phyloP scores from a whole-genome alignment of 2,113 vertebrate species.

The Labrus mixtus region DNA sequence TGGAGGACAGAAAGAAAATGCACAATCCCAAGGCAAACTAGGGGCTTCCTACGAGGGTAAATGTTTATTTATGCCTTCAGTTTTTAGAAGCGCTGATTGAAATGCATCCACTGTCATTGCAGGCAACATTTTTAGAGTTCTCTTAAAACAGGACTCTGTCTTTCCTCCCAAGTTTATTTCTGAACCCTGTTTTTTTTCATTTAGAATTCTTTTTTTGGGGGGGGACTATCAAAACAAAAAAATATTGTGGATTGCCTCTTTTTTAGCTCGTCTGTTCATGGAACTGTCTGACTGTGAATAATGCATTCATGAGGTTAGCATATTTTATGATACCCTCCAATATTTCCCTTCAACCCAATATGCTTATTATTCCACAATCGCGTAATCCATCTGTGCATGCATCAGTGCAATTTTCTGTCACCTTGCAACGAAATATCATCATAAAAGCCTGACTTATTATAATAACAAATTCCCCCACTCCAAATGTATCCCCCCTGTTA shows the following conservation, averaged over 20 bases:
- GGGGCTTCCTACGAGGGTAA: constrained; percentile 58
- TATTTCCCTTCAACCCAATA: constrained; percentile 43
- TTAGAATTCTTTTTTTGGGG: neutral
- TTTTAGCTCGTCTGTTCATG: constrained; percentile 1
- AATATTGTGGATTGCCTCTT: neutral
- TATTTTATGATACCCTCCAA: constrained; percentile 39
- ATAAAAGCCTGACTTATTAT: constrained; percentile 61
- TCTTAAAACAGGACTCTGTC: neutral
- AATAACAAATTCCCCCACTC: constrained; percentile 58
- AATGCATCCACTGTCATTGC: constrained; percentile 31
- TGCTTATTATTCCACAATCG: constrained; percentile 33
- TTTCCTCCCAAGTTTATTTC: neutral
- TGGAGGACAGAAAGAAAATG: constrained; percentile 77
- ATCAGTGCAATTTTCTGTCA: constrained; percentile 68
- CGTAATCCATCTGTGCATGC: constrained; percentile 41
- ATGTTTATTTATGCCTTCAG: constrained; percentile 66
- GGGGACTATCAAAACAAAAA: constrained; percentile 18
- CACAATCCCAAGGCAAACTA: constrained; percentile 68
- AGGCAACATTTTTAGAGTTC: constrained; percentile 10
- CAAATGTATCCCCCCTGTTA: constrained; percentile 39
- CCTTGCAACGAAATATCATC: constrained; percentile 54
- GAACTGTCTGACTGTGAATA: constrained; percentile 28
- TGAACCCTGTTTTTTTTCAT: neutral
- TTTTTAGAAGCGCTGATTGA: constrained; percentile 48
- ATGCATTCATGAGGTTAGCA: constrained; percentile 22